Conservation (phyloP, 2,797 vertebrate species). For the Toxotes lorentzi region DNA sequence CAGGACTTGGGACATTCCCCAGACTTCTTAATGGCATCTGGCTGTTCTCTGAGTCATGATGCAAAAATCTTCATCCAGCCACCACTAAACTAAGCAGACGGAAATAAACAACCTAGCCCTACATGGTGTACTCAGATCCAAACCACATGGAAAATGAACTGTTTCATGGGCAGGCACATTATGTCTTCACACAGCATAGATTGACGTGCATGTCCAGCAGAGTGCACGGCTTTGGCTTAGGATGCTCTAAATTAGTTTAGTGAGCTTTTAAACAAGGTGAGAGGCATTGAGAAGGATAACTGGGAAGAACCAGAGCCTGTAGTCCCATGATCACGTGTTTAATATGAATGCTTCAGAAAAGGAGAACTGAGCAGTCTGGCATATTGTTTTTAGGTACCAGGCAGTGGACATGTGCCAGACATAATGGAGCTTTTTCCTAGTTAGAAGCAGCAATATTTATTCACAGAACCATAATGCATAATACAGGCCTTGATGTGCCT, state of each 20-base stretch:
- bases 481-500: background rate
- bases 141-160: slow-evolving; percentile 22
- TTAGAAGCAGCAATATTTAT: background rate
- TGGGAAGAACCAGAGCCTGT: background rate
- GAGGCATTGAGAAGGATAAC: background rate
- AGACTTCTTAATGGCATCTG: slow-evolving; percentile 52
- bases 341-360: background rate
- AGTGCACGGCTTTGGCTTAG: background rate
- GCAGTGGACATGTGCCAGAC: no score
- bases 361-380: background rate
- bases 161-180: slow-evolving; percentile 1
- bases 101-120: slow-evolving; percentile 45
- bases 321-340: background rate
- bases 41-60: slow-evolving; percentile 72
- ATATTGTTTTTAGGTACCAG: background rate
- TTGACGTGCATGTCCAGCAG: background rate
- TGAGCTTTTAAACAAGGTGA: background rate
- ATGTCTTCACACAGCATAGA: background rate
- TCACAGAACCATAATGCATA: background rate
- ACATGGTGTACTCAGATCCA: slow-evolving; percentile 2
- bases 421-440: background rate
- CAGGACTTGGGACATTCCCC: slow-evolving; percentile 58
- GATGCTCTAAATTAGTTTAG: slow-evolving; percentile 1
- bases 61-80: slow-evolving; percentile 62
- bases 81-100: slow-evolving; percentile 25